A percentile compares a stretch with the other conserved stretches of the same genome.
Evolutionary conservation across 1,140 invertebrate genomes (phyloP).

Genomic region (Temnothorax curvispinosus): DNA sequence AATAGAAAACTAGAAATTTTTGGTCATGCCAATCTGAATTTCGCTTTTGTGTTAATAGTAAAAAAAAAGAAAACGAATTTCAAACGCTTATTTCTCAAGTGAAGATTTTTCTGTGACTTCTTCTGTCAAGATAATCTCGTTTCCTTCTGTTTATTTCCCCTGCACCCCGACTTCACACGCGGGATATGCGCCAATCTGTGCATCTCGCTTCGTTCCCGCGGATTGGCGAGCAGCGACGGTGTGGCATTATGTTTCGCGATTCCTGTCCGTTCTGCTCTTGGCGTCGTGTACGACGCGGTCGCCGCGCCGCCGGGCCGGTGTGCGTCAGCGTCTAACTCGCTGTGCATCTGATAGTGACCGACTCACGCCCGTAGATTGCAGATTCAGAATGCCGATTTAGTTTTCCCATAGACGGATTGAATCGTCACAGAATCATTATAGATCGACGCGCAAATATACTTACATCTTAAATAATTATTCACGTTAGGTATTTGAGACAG

Average conservation of each 20-base stretch:
- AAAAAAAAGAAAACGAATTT: slow-evolving; percentile 31
- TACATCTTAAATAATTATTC: not conserved
- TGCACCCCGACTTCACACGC: slow-evolving; percentile 53
- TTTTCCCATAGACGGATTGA: slow-evolving; percentile 42
- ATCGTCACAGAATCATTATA: slow-evolving; percentile 15
- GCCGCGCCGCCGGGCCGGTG: not conserved
- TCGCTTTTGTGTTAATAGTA: not conserved
- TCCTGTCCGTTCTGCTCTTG: slow-evolving; percentile 34
- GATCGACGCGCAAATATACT: not conserved
- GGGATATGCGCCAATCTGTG: slow-evolving; percentile 64
- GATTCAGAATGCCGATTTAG: not conserved
- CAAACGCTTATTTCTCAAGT: slow-evolving; percentile 60
- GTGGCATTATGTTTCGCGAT: slow-evolving; percentile 12
- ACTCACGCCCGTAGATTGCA: slow-evolving; percentile 57
- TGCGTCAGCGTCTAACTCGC: slow-evolving; percentile 12
- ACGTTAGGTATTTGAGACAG: too few relatives aligned
- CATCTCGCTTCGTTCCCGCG: slow-evolving; percentile 73
- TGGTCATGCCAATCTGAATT: not conserved
- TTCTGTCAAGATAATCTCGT: slow-evolving; percentile 28
- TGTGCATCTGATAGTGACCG: slow-evolving; percentile 51
- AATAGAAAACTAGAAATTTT: not conserved
- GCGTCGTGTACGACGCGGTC: slow-evolving; percentile 3
- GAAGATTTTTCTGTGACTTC: slow-evolving; percentile 56
- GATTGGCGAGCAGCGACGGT: slow-evolving; percentile 74
- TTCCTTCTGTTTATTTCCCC: slow-evolving; percentile 52